Base-by-base conservation (phyloP, 1,140 invertebrate species). In the Drosophila sturtevanti region DNA sequence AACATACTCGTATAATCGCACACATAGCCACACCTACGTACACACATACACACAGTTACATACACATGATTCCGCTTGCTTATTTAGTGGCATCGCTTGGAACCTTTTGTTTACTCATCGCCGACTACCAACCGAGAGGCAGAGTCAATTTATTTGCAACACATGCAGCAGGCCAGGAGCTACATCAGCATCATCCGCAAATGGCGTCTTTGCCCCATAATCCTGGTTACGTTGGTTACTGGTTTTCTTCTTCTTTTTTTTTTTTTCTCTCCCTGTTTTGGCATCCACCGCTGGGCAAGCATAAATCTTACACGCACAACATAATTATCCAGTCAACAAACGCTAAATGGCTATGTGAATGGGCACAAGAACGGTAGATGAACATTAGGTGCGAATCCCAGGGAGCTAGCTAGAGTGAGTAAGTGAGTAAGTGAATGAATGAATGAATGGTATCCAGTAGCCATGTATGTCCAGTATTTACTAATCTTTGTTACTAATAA, bases 321-420 rank as follows among this genome's bases (percentile, higher is more conserved):
- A 89, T 89, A 89, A 89, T 89, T 89, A 89, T 89, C 84, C 84
- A 84, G 84, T 79, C 84, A 89, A 89, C 84, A 89, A 77, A 71
- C 84, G 73, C 76, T 89, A 87, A 89, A 87, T 82, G 81, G 73
- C 77, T 63, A 34, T 55, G 41, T 58, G 65, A 68, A 52, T 74
- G 62, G 41, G 63, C 67, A 75, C 65, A 63, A 48, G 60, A 48
- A 21, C 55, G 18, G 16, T 21, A 48, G 41, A 48, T 48, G 41
- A 48, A 11, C 41, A 48, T 48, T 48, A 48, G 41, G 41, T 48
- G 41, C 9, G 41, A 48, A 21, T 48, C 16, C 41, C 41, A 48
- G 41, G 16, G 24, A 24, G 24, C 24, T 4, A 24, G 1, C 12
- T 48, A 18, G 44, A 21, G n/a, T 14, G 24, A 34, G 10, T 27